Conservation (phyloP, 2,888 invertebrate species). For the Cryptocephalus primarius region DNA sequence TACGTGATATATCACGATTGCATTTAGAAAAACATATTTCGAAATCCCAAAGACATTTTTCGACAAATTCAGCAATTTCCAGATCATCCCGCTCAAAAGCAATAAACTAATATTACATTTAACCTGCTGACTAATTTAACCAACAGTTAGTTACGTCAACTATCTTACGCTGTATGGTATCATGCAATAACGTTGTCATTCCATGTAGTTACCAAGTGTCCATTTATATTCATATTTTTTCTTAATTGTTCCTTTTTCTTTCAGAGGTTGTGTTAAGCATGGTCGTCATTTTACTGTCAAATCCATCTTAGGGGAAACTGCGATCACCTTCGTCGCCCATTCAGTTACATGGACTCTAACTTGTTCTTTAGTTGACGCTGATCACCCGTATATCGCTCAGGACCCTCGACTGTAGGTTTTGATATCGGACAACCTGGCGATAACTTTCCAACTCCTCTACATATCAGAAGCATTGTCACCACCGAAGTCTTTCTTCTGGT, state of each 20-base stretch:
- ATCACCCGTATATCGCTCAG: constrained; percentile 65
- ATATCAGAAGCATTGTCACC: constrained; percentile 40
- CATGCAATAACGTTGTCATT: too few species aligned
- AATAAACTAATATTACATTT: too few species aligned
- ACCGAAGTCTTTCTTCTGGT: constrained; percentile 65
- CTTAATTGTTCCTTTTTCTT: constrained; percentile 4
- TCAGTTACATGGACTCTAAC: constrained; percentile 73
- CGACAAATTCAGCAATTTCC: too few species aligned
- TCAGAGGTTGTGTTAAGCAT: constrained; percentile 67
- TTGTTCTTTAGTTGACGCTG: constrained; percentile 52
- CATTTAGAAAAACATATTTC: too few species aligned
- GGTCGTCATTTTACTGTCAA: constrained; percentile 93
- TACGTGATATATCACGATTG: too few species aligned
- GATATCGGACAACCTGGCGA: constrained; percentile 66
- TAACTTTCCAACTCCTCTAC: constrained; percentile 53
- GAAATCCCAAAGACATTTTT: too few species aligned
- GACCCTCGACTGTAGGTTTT: constrained; percentile 78
- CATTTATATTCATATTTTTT: too few species aligned
- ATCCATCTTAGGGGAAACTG: constrained; percentile 59
- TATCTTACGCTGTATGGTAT: too few species aligned
- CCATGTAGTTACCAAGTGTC: too few species aligned
- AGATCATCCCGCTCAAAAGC: too few species aligned
- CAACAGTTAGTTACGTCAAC: too few species aligned
- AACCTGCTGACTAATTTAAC: too few species aligned
- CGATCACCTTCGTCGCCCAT: constrained; percentile 76